Evolutionary conservation across 2,113 vertebrate species (phyloP).

Genomic region (Misgurnus mizolepis): DNA sequence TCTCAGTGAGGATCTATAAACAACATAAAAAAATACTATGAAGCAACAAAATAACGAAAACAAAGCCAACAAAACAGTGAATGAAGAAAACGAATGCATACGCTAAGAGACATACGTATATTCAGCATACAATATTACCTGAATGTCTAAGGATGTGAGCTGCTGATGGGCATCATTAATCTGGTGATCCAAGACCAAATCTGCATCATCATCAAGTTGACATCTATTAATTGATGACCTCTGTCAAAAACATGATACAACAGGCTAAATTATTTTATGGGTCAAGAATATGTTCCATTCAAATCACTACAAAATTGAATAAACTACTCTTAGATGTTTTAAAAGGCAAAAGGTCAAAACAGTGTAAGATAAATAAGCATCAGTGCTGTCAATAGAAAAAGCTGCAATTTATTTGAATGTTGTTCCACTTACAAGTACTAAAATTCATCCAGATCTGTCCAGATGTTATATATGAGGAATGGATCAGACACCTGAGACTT

Average conservation of each 20-base stretch:
- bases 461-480: slow-evolving; percentile 59
- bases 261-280: neutral
- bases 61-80: slow-evolving; percentile 29
- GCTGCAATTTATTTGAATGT: neutral
- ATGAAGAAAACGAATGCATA: slow-evolving; percentile 34
- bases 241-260: slow-evolving; percentile 51
- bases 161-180: slow-evolving; percentile 48
- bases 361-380: slow-evolving; percentile 2
- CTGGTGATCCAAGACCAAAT: slow-evolving; percentile 32
- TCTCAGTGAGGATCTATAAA: slow-evolving; percentile 75
- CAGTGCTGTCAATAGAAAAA: slow-evolving; percentile 18
- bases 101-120: neutral
- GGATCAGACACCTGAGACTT: slow-evolving; percentile 65
- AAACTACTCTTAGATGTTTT: neutral
- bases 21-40: slow-evolving; percentile 62
- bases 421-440: slow-evolving; percentile 74
- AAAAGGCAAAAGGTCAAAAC: neutral
- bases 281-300: neutral
- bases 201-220: slow-evolving; percentile 43
- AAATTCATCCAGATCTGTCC: slow-evolving; percentile 61
- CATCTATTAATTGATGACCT: slow-evolving; percentile 48
- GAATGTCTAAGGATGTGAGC: slow-evolving; percentile 50
- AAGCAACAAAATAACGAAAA: slow-evolving; percentile 46
- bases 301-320: neutral
- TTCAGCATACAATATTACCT: slow-evolving; percentile 61